Base-by-base conservation (phyloP, 1,140 invertebrate genomes). In the Tetragonula clypearis region DNA sequence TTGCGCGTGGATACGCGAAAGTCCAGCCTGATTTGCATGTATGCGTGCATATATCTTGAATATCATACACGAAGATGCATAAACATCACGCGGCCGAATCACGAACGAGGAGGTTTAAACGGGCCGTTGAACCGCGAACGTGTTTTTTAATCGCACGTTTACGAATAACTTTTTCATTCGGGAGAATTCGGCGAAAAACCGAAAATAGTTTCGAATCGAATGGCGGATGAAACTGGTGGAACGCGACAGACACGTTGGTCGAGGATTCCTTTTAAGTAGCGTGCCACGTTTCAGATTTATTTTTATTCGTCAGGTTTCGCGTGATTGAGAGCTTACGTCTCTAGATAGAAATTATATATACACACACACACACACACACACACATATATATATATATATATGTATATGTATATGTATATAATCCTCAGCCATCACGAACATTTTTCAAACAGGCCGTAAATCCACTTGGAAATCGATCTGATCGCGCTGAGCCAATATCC, bases 1-100 rank as follows among this genome's bases (percentile, higher is more conserved):
- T 87, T 74, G 41, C 80, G 55, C 69, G 60, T 69, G 86, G 79
- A 82, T 87, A 84, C 85, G 74, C 60, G 69, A 88, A 87, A 86
- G 78, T 87, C 78, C 85, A 65, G 80, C 23, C 69, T 66, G 65
- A 86, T 78, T 80, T 71, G 66, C 83, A 71, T 87, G 84, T 87
- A 78, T 35, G 86, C 84, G 79, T 49, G 84, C 84, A 66, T 73
- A 71, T 74, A 79, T 77, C 79, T 75, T 73, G 71, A 26, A 73
- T 73, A 73, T 73, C n/a, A n/a, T 55, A 69, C 23, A 14, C 56
- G 77, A 85, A 79, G 77, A 86, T 76, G 73, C 84, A 86, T 76
- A 86, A 82, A 86, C 84, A 71, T 72, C 58, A 2, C 35, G 53
- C 65, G 26, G 11, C 23, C 21, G 55, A 76, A 58, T 58, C 26